These are phyloP conservation scores for Ligdia adustata DNA, from an alignment of 2,888 invertebrate genomes.

Conservation along the genomic window DNA sequence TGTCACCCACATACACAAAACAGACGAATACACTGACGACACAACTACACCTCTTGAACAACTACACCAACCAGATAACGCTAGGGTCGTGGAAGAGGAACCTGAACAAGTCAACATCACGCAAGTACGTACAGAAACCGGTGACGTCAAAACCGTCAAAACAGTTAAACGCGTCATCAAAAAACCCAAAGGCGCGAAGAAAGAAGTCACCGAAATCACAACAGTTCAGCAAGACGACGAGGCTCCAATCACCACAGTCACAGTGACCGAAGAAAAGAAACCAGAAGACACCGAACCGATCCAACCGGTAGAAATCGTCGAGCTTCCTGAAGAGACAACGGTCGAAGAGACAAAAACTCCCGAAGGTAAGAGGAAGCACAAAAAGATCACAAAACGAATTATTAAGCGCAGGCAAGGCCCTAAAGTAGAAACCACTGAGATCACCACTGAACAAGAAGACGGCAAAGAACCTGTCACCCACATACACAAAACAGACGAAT, in stretches of 20 bases:
- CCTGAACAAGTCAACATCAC: no score
- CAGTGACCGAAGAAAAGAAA: constrained; percentile 29
- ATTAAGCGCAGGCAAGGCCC: constrained; percentile 43
- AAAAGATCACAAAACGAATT: constrained; percentile 38
- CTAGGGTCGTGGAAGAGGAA: no score
- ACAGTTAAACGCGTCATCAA: constrained; percentile 62
- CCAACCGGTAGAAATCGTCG: constrained; percentile 10
- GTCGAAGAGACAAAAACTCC: constrained; percentile 7
- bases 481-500: constrained; percentile 24
- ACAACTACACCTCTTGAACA: constrained; percentile 31
- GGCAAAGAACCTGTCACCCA: constrained; percentile 16
- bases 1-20: constrained; percentile 30
- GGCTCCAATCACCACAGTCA: constrained; percentile 36
- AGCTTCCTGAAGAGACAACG: constrained; percentile 14
- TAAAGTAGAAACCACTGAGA: constrained; percentile 33
- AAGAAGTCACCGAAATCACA: constrained; percentile 40
- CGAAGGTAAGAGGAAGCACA: constrained; percentile 41
- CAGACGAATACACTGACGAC: constrained; percentile 43
- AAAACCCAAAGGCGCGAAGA: constrained; percentile 45
- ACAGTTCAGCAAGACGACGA: constrained; percentile 42
- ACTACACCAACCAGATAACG: constrained; percentile 30
- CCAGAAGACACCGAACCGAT: constrained; percentile 14
- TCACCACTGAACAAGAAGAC: constrained; percentile 25
- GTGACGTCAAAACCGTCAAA: constrained; percentile 42
- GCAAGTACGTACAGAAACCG: constrained; percentile 31